Conservation (phyloP, 1,140 invertebrate species). For the Arctopsyche grandis region DNA sequence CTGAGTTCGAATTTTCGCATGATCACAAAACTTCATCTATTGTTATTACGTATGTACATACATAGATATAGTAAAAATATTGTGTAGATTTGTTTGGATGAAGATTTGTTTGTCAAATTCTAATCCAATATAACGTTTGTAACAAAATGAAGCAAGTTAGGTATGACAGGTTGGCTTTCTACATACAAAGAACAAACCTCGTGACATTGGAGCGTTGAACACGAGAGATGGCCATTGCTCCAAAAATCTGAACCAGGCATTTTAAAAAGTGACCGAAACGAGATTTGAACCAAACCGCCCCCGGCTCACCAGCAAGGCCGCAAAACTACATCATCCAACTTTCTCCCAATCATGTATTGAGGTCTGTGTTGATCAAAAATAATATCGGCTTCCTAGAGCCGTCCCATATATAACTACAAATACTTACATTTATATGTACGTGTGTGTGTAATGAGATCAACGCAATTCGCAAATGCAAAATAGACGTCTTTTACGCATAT, state of each 20-base stretch:
- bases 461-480: too few species aligned
- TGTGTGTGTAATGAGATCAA: too few species aligned
- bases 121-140: too few species aligned
- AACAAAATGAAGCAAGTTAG: too few species aligned
- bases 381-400: not conserved
- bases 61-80: too few species aligned
- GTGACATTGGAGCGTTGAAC: not conserved
- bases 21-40: too few species aligned
- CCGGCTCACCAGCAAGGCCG: conserved; percentile 25
- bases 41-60: too few species aligned
- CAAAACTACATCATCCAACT: conserved; percentile 26
- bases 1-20: too few species aligned
- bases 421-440: not conserved
- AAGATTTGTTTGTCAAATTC: too few species aligned
- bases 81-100: too few species aligned
- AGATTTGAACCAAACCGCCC: conserved; percentile 18
- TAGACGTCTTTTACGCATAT: too few species aligned
- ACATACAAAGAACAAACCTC: not conserved
- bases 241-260: conserved; percentile 15
- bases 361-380: not conserved
- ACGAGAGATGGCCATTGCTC: conserved; percentile 12
- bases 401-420: not conserved
- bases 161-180: too few species aligned
- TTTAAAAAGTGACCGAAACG: conserved; percentile 25
- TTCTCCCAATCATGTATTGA: conserved; percentile 32